Conservation (phyloP, 2,797 vertebrate genomes). For the Sebastiscus albofasciatus region DNA sequence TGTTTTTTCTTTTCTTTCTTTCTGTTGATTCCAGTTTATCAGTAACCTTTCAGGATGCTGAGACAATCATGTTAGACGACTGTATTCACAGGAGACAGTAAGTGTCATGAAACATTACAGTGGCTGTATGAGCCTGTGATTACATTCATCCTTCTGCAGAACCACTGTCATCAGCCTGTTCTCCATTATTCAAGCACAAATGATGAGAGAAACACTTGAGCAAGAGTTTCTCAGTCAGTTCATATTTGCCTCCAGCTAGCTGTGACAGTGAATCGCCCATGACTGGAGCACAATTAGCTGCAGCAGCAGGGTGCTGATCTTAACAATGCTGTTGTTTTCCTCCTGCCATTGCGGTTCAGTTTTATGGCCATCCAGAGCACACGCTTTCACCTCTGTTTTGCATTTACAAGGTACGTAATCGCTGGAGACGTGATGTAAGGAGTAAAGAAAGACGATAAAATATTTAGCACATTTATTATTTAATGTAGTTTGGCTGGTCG, state of each 20-base stretch:
- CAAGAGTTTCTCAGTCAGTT: conserved; percentile 38
- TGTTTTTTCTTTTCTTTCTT: conserved; percentile 5
- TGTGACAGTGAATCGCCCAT: conserved; percentile 61
- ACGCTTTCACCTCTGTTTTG: conserved; percentile 59
- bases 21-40: conserved; percentile 39
- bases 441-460: conserved; percentile 36
- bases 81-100: conserved; percentile 29
- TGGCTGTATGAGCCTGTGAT: conserved; percentile 39
- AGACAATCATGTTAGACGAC: conserved; percentile 25
- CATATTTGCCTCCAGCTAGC: conserved; percentile 43
- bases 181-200: conserved; percentile 38
- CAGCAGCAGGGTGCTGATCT: conserved; percentile 65
- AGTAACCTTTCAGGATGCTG: conserved; percentile 44
- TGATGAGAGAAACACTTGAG: conserved; percentile 38
- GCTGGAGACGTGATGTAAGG: conserved; percentile 36
- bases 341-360: conserved; percentile 65
- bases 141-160: conserved; percentile 31
- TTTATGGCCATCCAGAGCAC: conserved; percentile 71
- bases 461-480: conserved; percentile 55
- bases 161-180: conserved; percentile 24
- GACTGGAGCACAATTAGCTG: conserved; percentile 76
- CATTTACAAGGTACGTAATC: conserved; percentile 41
- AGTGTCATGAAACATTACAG: conserved; percentile 29
- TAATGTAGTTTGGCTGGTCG: not conserved
- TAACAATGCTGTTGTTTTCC: conserved; percentile 81